phyloP scores from a whole-genome alignment of 2,113 vertebrate species.

The Tympanuchus pallidicinctus region DNA sequence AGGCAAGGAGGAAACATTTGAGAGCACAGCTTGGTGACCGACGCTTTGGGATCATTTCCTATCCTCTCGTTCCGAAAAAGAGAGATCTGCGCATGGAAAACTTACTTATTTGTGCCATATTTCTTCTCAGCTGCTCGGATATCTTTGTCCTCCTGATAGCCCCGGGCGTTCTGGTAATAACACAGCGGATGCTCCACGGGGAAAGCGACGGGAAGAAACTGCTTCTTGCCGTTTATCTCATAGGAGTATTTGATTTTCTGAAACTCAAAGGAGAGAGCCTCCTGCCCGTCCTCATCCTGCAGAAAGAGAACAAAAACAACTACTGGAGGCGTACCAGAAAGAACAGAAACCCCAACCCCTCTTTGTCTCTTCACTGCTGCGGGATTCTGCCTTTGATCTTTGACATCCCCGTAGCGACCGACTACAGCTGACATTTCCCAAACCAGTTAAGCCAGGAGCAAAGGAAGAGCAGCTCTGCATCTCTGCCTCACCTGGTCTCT shows the following conservation, averaged over 20 bases:
- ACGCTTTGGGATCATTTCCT: rapidly evolving
- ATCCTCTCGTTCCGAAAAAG: neutral
- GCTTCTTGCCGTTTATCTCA: constrained; percentile 83
- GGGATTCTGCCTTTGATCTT: rapidly evolving
- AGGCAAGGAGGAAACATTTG: neutral
- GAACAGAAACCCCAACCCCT: neutral
- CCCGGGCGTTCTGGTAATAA: constrained; percentile 88
- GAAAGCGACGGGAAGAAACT: constrained; percentile 89
- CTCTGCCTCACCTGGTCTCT: constrained; percentile 84
- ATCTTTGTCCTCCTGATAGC: constrained; percentile 91
- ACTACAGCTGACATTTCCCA: too few species aligned
- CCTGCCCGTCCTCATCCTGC: constrained; percentile 85
- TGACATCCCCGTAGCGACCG: rapidly evolving
- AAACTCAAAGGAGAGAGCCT: constrained; percentile 90
- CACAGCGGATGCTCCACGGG: constrained; percentile 82
- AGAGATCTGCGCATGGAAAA: neutral
- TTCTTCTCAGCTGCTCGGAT: constrained; percentile 88
- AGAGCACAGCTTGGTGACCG: too few species aligned
- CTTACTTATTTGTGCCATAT: constrained; percentile 88
- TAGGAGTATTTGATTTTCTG: constrained; percentile 94
- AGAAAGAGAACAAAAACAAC: too few species aligned
- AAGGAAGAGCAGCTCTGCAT: neutral
- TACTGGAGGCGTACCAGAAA: rapidly evolving
- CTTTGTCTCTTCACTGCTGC: rapidly evolving
- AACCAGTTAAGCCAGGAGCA: neutral